Conservation (phyloP, 2,113 vertebrate species). For the Podilymbus podiceps region DNA sequence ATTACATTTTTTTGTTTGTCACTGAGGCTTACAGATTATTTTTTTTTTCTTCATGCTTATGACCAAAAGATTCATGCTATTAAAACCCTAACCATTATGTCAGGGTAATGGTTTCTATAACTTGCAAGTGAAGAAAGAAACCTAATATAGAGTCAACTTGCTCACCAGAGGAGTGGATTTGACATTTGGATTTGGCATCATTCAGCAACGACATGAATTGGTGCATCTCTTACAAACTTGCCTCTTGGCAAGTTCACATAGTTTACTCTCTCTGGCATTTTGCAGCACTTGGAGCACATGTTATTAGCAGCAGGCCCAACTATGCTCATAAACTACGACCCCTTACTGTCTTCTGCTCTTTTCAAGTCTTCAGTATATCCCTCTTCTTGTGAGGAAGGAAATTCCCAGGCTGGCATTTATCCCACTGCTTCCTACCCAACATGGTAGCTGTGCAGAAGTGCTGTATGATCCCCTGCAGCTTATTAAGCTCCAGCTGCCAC, state of each 20-base stretch:
- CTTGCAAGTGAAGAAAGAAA: background rate
- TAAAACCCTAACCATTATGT: background rate
- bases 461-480: background rate
- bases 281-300: background rate
- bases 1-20: background rate
- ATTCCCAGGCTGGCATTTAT: background rate
- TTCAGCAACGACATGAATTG: background rate
- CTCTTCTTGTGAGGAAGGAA: background rate
- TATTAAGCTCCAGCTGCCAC: background rate
- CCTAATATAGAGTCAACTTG: background rate
- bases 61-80: background rate
- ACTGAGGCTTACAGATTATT: background rate
- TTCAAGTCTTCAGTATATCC: background rate
- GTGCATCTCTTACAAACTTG: background rate
- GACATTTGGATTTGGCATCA: background rate
- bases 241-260: background rate
- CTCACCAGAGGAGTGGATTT: background rate
- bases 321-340: background rate
- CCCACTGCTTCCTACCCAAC: fast-evolving
- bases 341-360: background rate
- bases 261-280: background rate
- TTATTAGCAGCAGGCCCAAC: background rate
- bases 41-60: background rate
- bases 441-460: background rate
- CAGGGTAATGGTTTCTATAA: background rate